These are phyloP conservation scores for Orestias chungarensis DNA, from an alignment of 2,797 vertebrate genomes.

Conservation along the genomic window DNA sequence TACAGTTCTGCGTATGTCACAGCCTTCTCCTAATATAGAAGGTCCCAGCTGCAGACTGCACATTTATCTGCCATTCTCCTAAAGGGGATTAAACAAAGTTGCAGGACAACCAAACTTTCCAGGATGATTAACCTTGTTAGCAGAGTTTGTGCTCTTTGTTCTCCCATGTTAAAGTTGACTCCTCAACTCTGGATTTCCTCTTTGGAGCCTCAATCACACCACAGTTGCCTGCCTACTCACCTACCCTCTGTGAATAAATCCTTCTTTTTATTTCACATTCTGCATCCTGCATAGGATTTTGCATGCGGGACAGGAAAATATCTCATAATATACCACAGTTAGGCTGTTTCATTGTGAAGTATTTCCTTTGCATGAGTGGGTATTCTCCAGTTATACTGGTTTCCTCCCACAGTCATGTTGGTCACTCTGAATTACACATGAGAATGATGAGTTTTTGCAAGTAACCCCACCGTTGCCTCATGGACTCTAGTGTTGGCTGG, in stretches of 20 bases:
- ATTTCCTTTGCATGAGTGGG: background rate
- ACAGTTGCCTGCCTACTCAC: too few relatives aligned
- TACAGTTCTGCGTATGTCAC: too few relatives aligned
- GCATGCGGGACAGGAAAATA: too few relatives aligned
- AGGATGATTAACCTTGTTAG: background rate
- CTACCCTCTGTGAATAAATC: too few relatives aligned
- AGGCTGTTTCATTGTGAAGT: background rate
- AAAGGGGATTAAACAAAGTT: background rate
- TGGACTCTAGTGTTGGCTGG: background rate
- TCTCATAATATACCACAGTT: too few relatives aligned
- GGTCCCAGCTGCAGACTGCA: background rate
- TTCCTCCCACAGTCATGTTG: background rate
- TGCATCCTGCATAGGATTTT: too few relatives aligned
- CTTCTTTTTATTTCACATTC: too few relatives aligned
- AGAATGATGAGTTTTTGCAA: too few relatives aligned
- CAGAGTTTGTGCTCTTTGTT: background rate
- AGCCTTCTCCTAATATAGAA: background rate
- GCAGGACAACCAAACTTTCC: background rate
- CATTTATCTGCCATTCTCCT: background rate
- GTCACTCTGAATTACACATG: background rate
- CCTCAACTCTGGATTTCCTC: too few relatives aligned
- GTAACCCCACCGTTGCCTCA: background rate
- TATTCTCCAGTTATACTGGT: background rate
- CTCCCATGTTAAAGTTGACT: too few relatives aligned
- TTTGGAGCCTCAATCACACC: too few relatives aligned